These are phyloP conservation scores for Bombyx mandarina DNA, from an alignment of 1,140 invertebrate species.

Conservation along the genomic window DNA sequence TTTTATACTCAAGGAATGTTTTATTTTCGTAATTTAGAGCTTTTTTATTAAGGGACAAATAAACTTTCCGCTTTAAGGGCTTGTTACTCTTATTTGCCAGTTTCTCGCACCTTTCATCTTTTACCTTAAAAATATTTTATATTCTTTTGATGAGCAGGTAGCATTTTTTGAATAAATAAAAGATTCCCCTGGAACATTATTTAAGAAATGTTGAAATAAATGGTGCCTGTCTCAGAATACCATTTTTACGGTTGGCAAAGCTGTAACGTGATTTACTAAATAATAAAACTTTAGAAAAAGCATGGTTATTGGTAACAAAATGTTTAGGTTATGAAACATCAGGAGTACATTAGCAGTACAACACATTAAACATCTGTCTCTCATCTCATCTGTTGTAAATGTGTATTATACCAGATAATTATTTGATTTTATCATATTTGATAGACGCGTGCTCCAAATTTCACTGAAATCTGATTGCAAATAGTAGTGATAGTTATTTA, in stretches of 20 bases:
- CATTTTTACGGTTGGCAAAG: conserved; percentile 10
- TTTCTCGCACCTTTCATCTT: neutral
- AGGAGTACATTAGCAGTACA: no score
- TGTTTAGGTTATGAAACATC: no score
- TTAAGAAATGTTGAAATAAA: conserved; percentile 9
- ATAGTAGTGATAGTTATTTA: no score
- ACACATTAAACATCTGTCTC: no score
- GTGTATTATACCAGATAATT: no score
- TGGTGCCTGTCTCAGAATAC: conserved; percentile 2
- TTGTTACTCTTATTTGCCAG: neutral
- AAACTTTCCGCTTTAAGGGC: neutral
- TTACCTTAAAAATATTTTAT: neutral
- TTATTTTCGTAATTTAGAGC: neutral
- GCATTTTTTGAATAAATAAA: conserved; percentile 7
- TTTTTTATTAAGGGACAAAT: neutral
- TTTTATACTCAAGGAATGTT: neutral
- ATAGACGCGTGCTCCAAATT: no score
- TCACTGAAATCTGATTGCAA: no score
- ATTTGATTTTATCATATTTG: no score
- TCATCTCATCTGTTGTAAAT: no score
- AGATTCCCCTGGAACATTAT: conserved; percentile 7
- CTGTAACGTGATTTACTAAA: conserved; percentile 9
- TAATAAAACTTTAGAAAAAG: conserved; percentile 1
- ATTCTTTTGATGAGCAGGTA: conserved; percentile 6
- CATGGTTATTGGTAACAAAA: no score